These are phyloP conservation scores for Chydorus sphaericus DNA, from an alignment of 2,888 invertebrate genomes.

Conservation along the genomic window DNA sequence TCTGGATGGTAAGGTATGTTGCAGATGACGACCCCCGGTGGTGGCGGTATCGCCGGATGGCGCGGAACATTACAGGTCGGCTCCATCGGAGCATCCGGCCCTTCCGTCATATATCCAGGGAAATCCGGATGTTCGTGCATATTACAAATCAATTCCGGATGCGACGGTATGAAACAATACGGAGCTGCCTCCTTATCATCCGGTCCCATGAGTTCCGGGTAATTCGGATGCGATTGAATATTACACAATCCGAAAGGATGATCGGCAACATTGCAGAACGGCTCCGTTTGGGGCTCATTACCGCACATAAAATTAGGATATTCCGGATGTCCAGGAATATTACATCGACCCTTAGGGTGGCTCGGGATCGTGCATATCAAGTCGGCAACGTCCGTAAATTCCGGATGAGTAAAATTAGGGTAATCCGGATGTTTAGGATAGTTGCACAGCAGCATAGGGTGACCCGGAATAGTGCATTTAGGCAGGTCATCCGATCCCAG, in stretches of 20 bases:
- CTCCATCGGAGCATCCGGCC: slow-evolving; percentile 8
- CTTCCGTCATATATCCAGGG: slow-evolving; percentile 14
- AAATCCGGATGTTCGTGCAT: slow-evolving; percentile 12
- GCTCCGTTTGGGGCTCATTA: slow-evolving; percentile 13
- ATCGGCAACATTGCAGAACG: slow-evolving; percentile 12
- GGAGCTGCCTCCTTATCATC: slow-evolving; percentile 9
- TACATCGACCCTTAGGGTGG: slow-evolving; percentile 9
- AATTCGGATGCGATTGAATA: slow-evolving; percentile 12
- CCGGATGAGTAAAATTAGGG: slow-evolving; percentile 9
- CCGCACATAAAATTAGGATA: slow-evolving; percentile 11
- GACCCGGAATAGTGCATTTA: slow-evolving; percentile 9
- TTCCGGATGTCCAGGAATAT: slow-evolving; percentile 8
- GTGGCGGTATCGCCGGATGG: slow-evolving; percentile 2
- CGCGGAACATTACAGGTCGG: slow-evolving; percentile 13
- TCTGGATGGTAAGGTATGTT: slow-evolving; percentile 11
- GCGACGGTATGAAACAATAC: slow-evolving; percentile 13
- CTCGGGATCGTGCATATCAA: slow-evolving; percentile 12
- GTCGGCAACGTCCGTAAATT: slow-evolving; percentile 2
- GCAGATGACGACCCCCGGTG: neutral
- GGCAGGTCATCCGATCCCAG: neutral
- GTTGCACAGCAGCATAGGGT: slow-evolving; percentile 15
- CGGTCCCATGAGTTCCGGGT: slow-evolving; percentile 12
- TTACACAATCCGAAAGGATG: slow-evolving; percentile 13
- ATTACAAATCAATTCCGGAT: slow-evolving; percentile 14
- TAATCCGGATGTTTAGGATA: slow-evolving; percentile 9